Evolutionary conservation across 2,888 invertebrate species (phyloP).

Genomic region (Machimus atricapillus): DNA sequence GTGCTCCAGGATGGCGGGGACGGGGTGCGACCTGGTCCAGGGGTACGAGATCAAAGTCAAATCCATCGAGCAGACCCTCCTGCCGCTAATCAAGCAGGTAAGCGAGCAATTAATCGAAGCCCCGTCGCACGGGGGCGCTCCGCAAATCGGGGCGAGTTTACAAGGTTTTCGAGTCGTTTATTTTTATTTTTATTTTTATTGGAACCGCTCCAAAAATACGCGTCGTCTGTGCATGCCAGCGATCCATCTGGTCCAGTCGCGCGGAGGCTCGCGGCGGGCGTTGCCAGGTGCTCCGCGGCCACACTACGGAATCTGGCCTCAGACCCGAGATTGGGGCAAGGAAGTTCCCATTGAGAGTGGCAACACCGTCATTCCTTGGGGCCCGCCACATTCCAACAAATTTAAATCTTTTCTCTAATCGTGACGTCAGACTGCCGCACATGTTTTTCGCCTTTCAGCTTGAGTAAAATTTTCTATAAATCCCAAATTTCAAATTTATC

Average conservation of each 20-base stretch:
- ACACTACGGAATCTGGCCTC: not conserved
- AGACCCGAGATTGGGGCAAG: not conserved
- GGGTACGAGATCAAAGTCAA: slow-evolving; percentile 85
- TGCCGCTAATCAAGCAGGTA: slow-evolving; percentile 95
- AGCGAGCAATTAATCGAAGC: slow-evolving; percentile 52
- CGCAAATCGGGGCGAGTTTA: not conserved
- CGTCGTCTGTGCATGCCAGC: not conserved
- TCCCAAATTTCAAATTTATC: not conserved
- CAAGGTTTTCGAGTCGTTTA: not conserved
- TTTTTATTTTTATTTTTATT: not conserved
- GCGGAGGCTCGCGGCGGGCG: not conserved
- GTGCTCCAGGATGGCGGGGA: slow-evolving; percentile 64
- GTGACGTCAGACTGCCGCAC: not conserved
- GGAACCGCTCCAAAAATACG: slow-evolving; percentile 10
- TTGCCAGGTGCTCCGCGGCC: not conserved
- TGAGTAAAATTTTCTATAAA: not conserved
- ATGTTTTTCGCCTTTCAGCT: not conserved
- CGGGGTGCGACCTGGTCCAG: slow-evolving; percentile 61
- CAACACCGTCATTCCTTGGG: not conserved
- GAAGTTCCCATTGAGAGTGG: not conserved
- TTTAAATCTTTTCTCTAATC: not conserved
- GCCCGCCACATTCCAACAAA: not conserved
- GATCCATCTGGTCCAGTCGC: not conserved
- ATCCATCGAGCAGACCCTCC: slow-evolving; percentile 92
- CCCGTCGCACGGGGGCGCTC: not conserved